Base-by-base conservation (phyloP, 1,140 invertebrate genomes). In the Drosophila neocordata region DNA sequence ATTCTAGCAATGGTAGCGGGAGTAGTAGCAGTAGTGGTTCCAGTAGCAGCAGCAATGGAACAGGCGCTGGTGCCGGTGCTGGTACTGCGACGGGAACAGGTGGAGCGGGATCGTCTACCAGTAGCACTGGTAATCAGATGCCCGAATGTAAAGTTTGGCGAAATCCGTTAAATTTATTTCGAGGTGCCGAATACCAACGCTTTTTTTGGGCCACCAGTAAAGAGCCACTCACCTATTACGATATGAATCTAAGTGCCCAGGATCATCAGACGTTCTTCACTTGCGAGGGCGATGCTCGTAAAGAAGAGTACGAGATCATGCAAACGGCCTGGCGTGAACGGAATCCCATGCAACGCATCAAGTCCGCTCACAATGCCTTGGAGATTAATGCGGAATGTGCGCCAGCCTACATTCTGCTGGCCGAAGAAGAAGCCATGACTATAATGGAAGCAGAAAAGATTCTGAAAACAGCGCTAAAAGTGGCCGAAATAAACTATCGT, bases 231-330 rank as follows among this genome's bases (percentile, higher is more conserved):
- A 99, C 99, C 0, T 99, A 98, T 92, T 99, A 99, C 92, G 99
- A 99, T 89, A 99, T 99, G 98, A 99, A 99, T 92, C 93, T 99
- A 7, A 99, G 98, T 1, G 98, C 98, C 12, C 98, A 99, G 93
- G 98, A 99, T 93, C 98, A 99, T 92, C 98, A 99, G 92, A 99
- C 97, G 8, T 99, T 99, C 93, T 99, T 99, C 91, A 98, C 97
- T 0, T 98, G 97, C 92, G 98, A 98, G 92, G 95, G 95, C 63
- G 97, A 99, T 92, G 93, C 93, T 38, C 96, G 97, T 18, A 98
- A 97, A 92, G 94, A 95, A 18, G 98, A 98, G 90, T 98, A 98
- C 93, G 97, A 99, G 93, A 97, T 99, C 65, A 99, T 99, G 98
- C 97, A 98, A 92, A 97, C 97, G 60, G 98, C 98, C 12, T 99